Base-by-base conservation (phyloP, 2,797 vertebrate genomes). In the Spatula clypeata region DNA sequence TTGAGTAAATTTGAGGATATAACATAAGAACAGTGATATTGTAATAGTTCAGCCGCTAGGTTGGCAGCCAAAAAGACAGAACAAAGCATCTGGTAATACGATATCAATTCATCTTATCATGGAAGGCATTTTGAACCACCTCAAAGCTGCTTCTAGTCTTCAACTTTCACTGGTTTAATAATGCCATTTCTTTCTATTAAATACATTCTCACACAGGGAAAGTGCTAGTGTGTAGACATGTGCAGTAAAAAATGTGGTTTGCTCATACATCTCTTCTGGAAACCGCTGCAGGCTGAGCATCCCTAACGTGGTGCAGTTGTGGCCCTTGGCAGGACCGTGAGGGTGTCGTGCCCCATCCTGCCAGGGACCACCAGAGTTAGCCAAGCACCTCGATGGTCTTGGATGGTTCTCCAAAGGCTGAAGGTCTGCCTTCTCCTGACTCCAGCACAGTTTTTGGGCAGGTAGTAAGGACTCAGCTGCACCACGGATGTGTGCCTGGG, bases 1-100 rank as follows among this genome's bases (percentile, higher is more conserved):
- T 92, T 92, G 77, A 90, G 86, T 93, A 79, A 79, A 82, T 94
- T 94, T 76, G 84, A 96, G 79, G 74, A 67, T 91, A 18, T 92
- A 88, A 12, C 53, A 6, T 64, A 89, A 73, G 81, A 88, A 60
- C 66, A 73, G 64, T 55, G 80, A 73, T 76, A 36, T 34, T 70
- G 23, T 55, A 92, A 81, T 86, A 91, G 55, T 83, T 88, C 58
- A 86, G 70, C 53, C 44, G 29, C 60, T 70, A 82, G 49, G 44
- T 88, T 82, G 86, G 64, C 88, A 95, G 92, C 92, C 79, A 93
- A 86, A 92, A 77, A 74, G 74, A 70, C 38, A 79, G 92, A 84
- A 76, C 71, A 88, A 81, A 93, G 27, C 62, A 66, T 83, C 76
- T 92, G 54, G 57, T 80, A 80, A 73, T 73, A 70, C 3, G 2